phyloP scores from a whole-genome alignment of 2,888 invertebrate species.

The Volucella inanis region DNA sequence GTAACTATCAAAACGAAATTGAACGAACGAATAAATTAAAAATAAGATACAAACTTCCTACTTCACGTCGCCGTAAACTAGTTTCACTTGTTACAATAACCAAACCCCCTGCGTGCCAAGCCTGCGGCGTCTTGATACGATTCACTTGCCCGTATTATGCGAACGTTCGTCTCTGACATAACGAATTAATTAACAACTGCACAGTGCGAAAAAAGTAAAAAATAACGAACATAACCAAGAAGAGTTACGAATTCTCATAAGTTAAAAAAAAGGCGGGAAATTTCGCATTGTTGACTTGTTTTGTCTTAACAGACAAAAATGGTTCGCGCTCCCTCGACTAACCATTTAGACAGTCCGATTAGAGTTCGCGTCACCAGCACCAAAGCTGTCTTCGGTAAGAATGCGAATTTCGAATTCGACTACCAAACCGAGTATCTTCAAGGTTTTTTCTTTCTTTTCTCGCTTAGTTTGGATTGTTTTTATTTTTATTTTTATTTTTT shows the following conservation, averaged over 20 bases:
- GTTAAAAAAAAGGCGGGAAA: slow-evolving; percentile 16
- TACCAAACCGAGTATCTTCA: neutral
- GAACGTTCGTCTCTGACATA: slow-evolving; percentile 53
- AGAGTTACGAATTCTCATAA: neutral
- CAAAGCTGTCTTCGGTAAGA: slow-evolving; percentile 17
- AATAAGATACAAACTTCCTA: slow-evolving; percentile 36
- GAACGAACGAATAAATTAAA: neutral
- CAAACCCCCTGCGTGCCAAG: neutral
- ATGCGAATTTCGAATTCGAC: neutral
- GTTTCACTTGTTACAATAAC: slow-evolving; percentile 33
- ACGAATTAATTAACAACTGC: slow-evolving; percentile 62
- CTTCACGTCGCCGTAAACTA: slow-evolving; percentile 24
- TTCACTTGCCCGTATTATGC: slow-evolving; percentile 36
- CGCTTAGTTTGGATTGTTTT: neutral
- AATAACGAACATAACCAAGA: neutral
- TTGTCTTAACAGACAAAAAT: too few species aligned
- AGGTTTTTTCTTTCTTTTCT: too few species aligned
- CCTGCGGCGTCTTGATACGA: slow-evolving; percentile 1
- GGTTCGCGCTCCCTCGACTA: slow-evolving; percentile 12
- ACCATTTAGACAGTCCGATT: slow-evolving; percentile 42
- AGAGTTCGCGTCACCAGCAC: neutral
- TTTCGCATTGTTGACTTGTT: slow-evolving; percentile 17
- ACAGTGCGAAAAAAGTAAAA: slow-evolving; percentile 20
- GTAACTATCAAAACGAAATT: slow-evolving; percentile 40
- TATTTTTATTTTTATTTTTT: too few species aligned